Evolutionary conservation across 2,888 invertebrate species (phyloP).

Genomic region (Patella caerulea): DNA sequence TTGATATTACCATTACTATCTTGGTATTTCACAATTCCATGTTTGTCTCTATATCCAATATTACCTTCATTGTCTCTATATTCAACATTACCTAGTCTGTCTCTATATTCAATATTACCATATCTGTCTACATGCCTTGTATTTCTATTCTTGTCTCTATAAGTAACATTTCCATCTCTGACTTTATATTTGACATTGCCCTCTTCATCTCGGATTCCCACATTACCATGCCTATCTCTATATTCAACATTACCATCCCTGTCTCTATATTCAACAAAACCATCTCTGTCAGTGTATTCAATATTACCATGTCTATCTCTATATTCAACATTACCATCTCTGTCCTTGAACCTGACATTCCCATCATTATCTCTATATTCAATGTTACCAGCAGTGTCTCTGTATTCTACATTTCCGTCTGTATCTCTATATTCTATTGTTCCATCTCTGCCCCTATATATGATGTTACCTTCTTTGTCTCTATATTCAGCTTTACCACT

Average conservation of each 20-base stretch:
- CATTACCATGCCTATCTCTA: slow-evolving; percentile 8
- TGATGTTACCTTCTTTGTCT: slow-evolving; percentile 15
- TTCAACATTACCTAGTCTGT: too few species aligned
- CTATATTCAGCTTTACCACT: slow-evolving; percentile 6
- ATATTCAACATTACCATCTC: slow-evolving; percentile 25
- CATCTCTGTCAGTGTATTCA: neutral
- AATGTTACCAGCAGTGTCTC: slow-evolving; percentile 16
- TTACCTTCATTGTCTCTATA: too few species aligned
- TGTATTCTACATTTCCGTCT: slow-evolving; percentile 22
- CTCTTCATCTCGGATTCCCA: neutral
- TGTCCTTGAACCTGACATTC: slow-evolving; percentile 23
- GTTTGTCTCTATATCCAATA: too few species aligned
- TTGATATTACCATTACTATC: too few species aligned
- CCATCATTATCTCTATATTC: neutral
- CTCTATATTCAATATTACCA: too few species aligned
- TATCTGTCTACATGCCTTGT: too few species aligned
- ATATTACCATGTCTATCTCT: slow-evolving; percentile 21
- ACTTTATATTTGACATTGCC: neutral
- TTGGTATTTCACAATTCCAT: too few species aligned
- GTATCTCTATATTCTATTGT: slow-evolving; percentile 40
- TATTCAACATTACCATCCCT: too few species aligned
- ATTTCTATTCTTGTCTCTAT: too few species aligned
- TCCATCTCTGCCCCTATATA: neutral
- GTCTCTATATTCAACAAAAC: neutral
- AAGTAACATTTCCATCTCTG: too few species aligned